A percentile compares a stretch with the other conserved stretches of the same genome.
These are phyloP conservation scores for Tupiocoris notatus DNA, from an alignment of 2,888 invertebrate genomes.

Conservation along the genomic window DNA sequence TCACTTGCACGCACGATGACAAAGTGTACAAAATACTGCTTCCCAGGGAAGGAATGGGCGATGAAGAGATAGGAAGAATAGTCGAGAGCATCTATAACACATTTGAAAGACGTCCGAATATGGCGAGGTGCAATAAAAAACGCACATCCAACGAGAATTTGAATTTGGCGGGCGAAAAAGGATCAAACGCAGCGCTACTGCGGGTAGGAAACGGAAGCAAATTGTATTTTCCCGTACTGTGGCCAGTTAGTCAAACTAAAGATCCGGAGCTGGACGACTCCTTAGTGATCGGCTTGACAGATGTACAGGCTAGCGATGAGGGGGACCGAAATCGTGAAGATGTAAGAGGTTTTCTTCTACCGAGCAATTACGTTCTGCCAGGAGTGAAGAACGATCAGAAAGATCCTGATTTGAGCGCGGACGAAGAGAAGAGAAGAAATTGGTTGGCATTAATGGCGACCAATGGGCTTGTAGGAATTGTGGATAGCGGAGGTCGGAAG, in stretches of 20 bases:
- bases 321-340: too few relatives aligned
- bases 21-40: conserved; percentile 18
- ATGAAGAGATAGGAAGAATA: conserved; percentile 30
- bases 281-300: background rate
- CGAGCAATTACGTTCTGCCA: background rate
- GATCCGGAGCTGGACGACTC: background rate
- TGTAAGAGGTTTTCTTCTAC: background rate
- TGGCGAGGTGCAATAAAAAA: background rate
- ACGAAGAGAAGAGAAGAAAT: conserved; percentile 16
- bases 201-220: background rate
- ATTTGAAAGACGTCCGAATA: background rate
- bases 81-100: conserved; percentile 26
- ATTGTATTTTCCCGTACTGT: too few relatives aligned
- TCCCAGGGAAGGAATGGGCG: conserved; percentile 6
- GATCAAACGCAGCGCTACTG: too few relatives aligned
- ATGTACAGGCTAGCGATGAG: background rate
- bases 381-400: background rate
- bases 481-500: background rate
- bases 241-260: background rate
- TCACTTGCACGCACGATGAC: conserved; percentile 19
- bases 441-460: conserved; percentile 31
- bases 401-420: background rate
- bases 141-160: background rate
- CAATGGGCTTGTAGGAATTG: background rate
- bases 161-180: too few relatives aligned